Percentiles rank a stretch among this genome's conserved stretches.
Conservation (phyloP, 2,888 invertebrate genomes). For the Melieria picta region DNA sequence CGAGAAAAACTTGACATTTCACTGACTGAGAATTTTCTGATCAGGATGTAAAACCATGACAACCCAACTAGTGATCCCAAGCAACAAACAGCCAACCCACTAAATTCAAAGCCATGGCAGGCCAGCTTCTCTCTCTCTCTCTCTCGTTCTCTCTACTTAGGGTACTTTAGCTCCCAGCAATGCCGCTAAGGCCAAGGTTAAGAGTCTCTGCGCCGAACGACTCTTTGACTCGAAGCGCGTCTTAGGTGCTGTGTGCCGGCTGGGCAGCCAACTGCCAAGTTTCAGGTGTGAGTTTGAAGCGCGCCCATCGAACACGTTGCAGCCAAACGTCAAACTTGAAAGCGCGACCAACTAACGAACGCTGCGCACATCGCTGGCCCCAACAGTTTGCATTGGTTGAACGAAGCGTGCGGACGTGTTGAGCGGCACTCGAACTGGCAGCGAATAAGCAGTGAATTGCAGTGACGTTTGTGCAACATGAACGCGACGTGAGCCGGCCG, state of each 20-base stretch:
- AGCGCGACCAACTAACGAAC: conserved; percentile 4
- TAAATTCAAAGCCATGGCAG: too few relatives aligned
- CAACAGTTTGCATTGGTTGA: conserved; percentile 58
- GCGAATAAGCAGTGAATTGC: conserved; percentile 20
- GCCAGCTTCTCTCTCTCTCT: too few relatives aligned
- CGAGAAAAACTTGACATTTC: too few relatives aligned
- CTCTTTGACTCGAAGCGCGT: conserved; percentile 36
- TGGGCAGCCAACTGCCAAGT: conserved; percentile 47
- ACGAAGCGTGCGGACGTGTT: conserved; percentile 55
- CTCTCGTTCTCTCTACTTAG: too few relatives aligned
- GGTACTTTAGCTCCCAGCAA: too few relatives aligned
- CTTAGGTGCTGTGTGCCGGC: not conserved
- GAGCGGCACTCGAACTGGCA: conserved; percentile 41
- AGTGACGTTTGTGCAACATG: too few relatives aligned
- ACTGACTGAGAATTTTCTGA: too few relatives aligned
- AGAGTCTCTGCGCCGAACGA: not conserved
- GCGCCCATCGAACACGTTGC: not conserved
- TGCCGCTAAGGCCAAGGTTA: conserved; percentile 19
- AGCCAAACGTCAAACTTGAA: conserved; percentile 7
- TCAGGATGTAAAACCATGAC: too few relatives aligned
- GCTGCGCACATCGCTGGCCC: conserved; percentile 11
- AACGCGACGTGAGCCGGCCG: too few relatives aligned
- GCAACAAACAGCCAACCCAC: too few relatives aligned
- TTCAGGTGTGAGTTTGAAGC: conserved; percentile 46
- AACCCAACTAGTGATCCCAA: too few relatives aligned